These are phyloP conservation scores for Cladorhizidae sp. DNA, from an alignment of 37 sponge, comb jelly and placozoan species.

Conservation along the genomic window DNA sequence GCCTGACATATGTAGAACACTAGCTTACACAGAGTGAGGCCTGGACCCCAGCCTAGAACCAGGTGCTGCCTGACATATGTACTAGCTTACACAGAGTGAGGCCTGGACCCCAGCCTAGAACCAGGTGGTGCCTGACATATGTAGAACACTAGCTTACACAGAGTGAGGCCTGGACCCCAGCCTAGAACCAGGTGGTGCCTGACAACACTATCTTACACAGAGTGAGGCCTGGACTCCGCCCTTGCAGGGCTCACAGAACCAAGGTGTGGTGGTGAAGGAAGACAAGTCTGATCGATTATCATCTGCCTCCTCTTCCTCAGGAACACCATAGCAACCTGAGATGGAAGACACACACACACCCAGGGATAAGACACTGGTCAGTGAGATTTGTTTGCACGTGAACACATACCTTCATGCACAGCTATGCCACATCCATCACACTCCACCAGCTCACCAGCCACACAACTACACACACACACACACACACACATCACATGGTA, in stretches of 20 bases:
- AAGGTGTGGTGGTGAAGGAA: constrained; percentile 67
- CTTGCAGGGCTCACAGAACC: constrained; percentile 93
- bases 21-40: too few species aligned
- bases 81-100: too few species aligned
- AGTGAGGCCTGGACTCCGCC: constrained; percentile 38
- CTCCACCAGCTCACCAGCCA: constrained; percentile 63
- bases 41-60: too few species aligned
- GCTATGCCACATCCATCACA: constrained; percentile 90
- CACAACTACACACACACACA: background rate
- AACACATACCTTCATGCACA: constrained; percentile 82
- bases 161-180: too few species aligned
- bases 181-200: too few species aligned
- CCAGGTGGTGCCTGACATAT: too few species aligned
- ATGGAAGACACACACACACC: background rate
- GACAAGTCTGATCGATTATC: constrained; percentile 59
- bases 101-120: too few species aligned
- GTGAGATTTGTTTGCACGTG: background rate
- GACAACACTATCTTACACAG: constrained; percentile 40
- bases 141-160: too few species aligned
- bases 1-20: too few species aligned
- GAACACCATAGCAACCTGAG: constrained; percentile 87
- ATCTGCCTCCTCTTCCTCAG: constrained; percentile 60
- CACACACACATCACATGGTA: background rate
- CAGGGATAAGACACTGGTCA: background rate
- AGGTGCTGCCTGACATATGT: too few species aligned